Evolutionary conservation across 2,113 vertebrate species (phyloP).

Genomic region (Heterotilapia buettikoferi): DNA sequence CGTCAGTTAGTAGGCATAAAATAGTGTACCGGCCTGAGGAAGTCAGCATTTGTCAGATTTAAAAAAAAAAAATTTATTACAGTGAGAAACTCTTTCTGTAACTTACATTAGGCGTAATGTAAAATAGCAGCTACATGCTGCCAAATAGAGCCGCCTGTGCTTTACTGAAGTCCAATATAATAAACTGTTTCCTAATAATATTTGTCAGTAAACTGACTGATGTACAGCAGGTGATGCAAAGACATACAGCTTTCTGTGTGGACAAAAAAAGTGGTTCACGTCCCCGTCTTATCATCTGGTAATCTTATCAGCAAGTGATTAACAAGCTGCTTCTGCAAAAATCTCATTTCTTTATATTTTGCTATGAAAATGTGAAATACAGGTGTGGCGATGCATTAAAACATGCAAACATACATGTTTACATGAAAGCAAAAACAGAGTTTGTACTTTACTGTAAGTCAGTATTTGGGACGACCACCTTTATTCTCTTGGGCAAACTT

Average conservation of each 20-base stretch:
- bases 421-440: not conserved
- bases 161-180: not conserved
- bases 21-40: not conserved
- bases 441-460: not conserved
- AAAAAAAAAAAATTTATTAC: not conserved
- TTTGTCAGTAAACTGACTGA: no score
- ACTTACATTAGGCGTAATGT: accelerated
- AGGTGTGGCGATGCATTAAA: not conserved
- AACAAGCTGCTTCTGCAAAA: not conserved
- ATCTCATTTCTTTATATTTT: not conserved
- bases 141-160: not conserved
- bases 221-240: not conserved
- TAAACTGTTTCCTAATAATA: not conserved
- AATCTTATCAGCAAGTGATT: not conserved
- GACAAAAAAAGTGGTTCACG: no score
- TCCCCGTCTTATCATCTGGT: not conserved
- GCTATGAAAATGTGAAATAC: accelerated
- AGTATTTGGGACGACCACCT: not conserved
- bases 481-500: not conserved
- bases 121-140: not conserved
- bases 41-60: not conserved
- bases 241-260: not conserved
- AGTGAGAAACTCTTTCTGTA: not conserved
- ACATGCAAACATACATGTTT: not conserved
- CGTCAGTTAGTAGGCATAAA: not conserved